Evolutionary conservation across 1,140 invertebrate species (phyloP).

Genomic region (Triops longicaudatus): DNA sequence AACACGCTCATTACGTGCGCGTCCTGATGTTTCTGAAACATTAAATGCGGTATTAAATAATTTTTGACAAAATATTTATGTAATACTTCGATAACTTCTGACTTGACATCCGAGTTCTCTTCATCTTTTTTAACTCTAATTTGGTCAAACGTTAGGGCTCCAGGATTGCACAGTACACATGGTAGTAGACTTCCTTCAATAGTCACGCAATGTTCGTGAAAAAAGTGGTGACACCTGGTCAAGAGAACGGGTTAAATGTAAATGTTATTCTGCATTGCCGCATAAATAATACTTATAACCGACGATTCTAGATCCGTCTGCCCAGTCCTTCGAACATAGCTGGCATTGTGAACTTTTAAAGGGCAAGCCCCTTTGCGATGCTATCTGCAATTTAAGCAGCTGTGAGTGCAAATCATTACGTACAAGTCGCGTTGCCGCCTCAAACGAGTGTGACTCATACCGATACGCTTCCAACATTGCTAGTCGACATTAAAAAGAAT

Average conservation of each 20-base stretch:
- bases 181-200: neutral
- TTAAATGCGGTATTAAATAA: neutral
- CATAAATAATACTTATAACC: neutral
- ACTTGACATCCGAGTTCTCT: neutral
- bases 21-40: neutral
- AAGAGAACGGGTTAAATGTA: neutral
- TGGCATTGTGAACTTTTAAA: neutral
- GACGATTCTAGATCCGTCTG: neutral
- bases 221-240: neutral
- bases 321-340: neutral
- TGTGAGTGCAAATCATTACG: neutral
- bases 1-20: neutral
- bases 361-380: neutral
- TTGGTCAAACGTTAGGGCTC: neutral
- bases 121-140: neutral
- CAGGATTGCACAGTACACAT: neutral
- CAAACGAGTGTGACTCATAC: neutral
- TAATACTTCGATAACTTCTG: neutral
- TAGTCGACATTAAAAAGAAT: neutral
- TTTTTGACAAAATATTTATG: neutral
- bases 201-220: neutral
- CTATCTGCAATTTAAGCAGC: neutral
- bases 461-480: neutral
- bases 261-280: neutral
- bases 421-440: neutral